phyloP scores from a whole-genome alignment of 2,888 invertebrate species.

The Labia minor region DNA sequence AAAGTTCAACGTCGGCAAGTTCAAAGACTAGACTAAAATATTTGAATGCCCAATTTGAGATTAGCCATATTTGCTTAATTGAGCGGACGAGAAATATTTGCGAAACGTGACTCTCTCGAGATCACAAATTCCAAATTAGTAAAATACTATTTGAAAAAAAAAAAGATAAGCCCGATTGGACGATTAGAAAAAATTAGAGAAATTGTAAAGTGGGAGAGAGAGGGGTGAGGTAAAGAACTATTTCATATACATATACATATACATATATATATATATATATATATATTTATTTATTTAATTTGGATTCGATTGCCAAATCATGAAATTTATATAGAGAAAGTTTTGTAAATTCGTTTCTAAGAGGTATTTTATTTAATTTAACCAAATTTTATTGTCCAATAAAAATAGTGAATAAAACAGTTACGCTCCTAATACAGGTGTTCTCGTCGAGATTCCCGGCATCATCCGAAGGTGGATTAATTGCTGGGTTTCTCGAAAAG shows the following conservation, averaged over 20 bases:
- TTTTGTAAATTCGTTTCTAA: not conserved
- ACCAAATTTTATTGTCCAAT: not conserved
- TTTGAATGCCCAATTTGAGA: constrained; percentile 7
- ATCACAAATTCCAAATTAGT: constrained; percentile 13
- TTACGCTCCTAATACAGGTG: too few relatives aligned
- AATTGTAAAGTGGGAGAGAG: not conserved
- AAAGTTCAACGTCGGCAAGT: not conserved
- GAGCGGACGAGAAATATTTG: constrained; percentile 1
- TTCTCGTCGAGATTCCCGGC: too few relatives aligned
- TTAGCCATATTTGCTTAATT: constrained; percentile 8
- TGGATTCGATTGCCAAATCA: not conserved
- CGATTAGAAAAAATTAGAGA: constrained; percentile 2
- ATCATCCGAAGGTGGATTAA: too few relatives aligned
- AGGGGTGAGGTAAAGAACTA: not conserved
- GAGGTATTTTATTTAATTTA: not conserved
- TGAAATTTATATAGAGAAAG: constrained; percentile 1
- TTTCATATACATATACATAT: too few relatives aligned
- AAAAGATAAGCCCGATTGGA: not conserved
- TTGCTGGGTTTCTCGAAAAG: too few relatives aligned
- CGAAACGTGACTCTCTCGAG: constrained; percentile 5
- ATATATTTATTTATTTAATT: too few relatives aligned
- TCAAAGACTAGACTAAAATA: not conserved
- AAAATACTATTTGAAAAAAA: constrained; percentile 4
- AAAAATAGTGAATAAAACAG: not conserved
- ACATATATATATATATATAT: too few relatives aligned